Evolutionary conservation across 92 coral and sea anemone genomes (phyloP), one percentile per base, ranked within the genome.

Genomic region (Epizoanthus rinbou): DNA sequence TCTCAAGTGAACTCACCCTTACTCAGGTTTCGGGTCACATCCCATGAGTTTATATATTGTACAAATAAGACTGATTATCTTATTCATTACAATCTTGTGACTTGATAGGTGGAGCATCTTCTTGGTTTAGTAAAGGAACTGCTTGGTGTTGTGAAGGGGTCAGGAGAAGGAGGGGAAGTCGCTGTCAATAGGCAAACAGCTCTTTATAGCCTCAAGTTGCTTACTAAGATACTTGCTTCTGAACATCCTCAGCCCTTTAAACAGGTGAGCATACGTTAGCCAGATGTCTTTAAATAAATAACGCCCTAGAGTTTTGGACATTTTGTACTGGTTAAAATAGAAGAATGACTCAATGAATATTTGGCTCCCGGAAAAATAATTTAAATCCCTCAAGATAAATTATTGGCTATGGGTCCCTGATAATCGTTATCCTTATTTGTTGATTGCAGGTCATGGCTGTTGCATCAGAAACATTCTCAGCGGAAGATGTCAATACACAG

Each of bases 131-230:
- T 92, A 67, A 85, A 83, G 17, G 97, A 88, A 81, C 88, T 96
- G 11, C 80, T 96, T 8, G 37, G 74, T 8, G 75, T 88, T 22
- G 88, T 96, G 16, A 72, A 88, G 70, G 84, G 79, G 24, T 37
- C 83, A 53, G 88, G 90, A 35, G 90, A 90, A 37, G 67, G 65
- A 23, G 91, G 84, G 35, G 98, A 92, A 68, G 69, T 93, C 41
- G 82, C 91, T 50, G 85, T 94, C 63, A 96, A 94, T 84, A 91
- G 81, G 66, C 99, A 96, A 67, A 94, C 98, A 18, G 99, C 98
- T 0, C 86, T 96, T 87, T 89, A 94, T 83, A 90, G 95, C 75
- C 86, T 94, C 23, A 90, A 94, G 81, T 86, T 94, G 52, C 87
- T 97, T 16, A 76, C 99, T 16, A 90, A 92, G 50, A 35, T 90